These are phyloP conservation scores for Neotoxoptera formosana DNA, from an alignment of 1,140 invertebrate genomes.

Conservation along the genomic window DNA sequence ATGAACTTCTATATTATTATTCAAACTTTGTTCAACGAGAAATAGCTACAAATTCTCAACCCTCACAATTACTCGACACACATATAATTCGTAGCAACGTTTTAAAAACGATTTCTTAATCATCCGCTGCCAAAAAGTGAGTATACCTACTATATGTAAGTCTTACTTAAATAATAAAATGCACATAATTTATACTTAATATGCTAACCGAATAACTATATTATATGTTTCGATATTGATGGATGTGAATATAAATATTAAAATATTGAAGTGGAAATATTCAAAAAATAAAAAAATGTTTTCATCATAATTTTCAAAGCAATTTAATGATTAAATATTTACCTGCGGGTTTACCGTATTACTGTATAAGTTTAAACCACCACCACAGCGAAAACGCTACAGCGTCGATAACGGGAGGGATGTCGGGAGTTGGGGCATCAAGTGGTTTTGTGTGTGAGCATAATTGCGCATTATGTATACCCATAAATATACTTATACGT, in stretches of 20 bases:
- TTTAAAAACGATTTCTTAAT: conserved; percentile 22
- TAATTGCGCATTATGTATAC: neutral
- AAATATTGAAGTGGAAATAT: neutral
- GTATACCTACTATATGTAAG: neutral
- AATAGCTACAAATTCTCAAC: neutral
- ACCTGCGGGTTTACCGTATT: neutral
- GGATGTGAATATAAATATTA: neutral
- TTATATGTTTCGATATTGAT: neutral
- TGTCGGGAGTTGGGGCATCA: neutral
- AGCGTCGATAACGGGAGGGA: neutral
- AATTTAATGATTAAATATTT: conserved; percentile 47
- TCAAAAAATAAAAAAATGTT: neutral
- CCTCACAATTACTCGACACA: neutral
- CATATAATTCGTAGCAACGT: neutral
- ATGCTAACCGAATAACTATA: neutral
- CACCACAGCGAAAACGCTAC: neutral
- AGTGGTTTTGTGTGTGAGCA: neutral
- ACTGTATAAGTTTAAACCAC: neutral
- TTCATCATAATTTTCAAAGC: neutral
- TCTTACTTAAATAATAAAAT: neutral
- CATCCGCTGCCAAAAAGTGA: neutral
- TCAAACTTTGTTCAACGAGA: neutral
- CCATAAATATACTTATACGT: neutral
- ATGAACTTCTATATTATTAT: neutral
- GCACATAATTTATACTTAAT: neutral